These are phyloP conservation scores for Sebastes diaconus DNA, from an alignment of 2,797 vertebrate genomes.

Conservation along the genomic window DNA sequence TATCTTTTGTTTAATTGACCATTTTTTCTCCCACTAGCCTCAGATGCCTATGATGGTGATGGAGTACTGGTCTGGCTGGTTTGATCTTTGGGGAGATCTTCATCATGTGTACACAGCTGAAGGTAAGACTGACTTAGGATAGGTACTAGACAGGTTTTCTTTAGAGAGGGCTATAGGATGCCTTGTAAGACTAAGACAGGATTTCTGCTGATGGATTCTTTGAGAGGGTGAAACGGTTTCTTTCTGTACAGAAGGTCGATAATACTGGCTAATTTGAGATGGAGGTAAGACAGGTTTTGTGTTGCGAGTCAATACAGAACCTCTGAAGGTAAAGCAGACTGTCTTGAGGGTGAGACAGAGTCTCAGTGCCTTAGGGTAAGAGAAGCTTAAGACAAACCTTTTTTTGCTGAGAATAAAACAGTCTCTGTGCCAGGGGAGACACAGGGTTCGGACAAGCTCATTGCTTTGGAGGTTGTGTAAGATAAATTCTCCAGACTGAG, in stretches of 20 bases:
- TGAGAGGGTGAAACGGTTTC: constrained; percentile 21
- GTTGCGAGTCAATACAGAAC: constrained; percentile 21
- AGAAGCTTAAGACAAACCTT: constrained; percentile 33
- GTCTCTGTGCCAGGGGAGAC: constrained; percentile 19
- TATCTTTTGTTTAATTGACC: background rate
- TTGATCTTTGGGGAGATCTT: constrained; percentile 91
- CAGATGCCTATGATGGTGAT: constrained; percentile 93
- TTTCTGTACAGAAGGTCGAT: constrained; percentile 24
- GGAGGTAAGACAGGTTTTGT: constrained; percentile 30
- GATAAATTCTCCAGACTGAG: constrained; percentile 26
- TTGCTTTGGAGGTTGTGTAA: constrained; percentile 5
- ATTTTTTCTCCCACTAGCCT: constrained; percentile 70
- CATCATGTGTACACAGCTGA: constrained; percentile 89
- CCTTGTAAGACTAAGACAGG: background rate
- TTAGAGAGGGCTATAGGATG: background rate
- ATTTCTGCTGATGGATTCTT: constrained; percentile 26
- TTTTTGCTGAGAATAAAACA: constrained; percentile 43
- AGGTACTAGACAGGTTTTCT: background rate
- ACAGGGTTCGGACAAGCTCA: constrained; percentile 22
- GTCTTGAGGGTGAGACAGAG: constrained; percentile 37
- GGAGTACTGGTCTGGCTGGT: constrained; percentile 97
- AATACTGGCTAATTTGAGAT: constrained; percentile 36
- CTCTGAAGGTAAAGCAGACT: constrained; percentile 31
- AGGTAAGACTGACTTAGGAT: constrained; percentile 78
- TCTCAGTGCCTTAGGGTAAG: constrained; percentile 9